Percentiles rank a stretch among this genome's conserved stretches.
These are phyloP conservation scores for Megaptera novaeangliae DNA, from an alignment of 2,113 vertebrate genomes.

Conservation along the genomic window DNA sequence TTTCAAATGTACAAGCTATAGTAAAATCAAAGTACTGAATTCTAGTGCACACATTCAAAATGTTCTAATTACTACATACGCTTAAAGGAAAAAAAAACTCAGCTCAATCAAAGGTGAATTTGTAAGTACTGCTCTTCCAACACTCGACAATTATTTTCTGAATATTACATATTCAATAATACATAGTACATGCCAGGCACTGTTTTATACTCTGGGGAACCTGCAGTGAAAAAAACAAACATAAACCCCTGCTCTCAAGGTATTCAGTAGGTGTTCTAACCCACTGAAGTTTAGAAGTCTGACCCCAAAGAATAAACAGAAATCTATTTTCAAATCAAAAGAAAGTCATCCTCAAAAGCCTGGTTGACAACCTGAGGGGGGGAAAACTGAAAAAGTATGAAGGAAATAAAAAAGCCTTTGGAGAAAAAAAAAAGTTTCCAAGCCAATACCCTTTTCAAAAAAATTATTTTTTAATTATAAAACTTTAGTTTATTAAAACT, in stretches of 20 bases:
- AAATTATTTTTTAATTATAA: neutral
- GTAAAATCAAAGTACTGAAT: neutral
- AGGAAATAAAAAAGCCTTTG: neutral
- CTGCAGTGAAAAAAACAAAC: neutral
- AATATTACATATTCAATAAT: neutral
- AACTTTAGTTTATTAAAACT: neutral
- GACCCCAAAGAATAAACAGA: neutral
- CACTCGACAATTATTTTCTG: neutral
- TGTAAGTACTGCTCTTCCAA: neutral
- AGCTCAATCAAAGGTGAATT: neutral
- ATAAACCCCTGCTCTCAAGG: neutral
- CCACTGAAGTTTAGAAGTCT: neutral
- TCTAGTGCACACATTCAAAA: neutral
- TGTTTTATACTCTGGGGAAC: neutral
- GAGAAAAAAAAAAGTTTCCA: neutral
- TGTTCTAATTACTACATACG: neutral
- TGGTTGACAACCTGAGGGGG: neutral
- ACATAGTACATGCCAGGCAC: neutral
- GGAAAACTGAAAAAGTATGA: neutral
- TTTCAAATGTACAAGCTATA: neutral
- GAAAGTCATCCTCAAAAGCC: neutral
- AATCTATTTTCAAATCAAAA: neutral
- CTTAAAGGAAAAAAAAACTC: neutral
- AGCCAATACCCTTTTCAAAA: neutral
- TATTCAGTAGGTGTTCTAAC: neutral